Base-by-base conservation (phyloP, 2,113 vertebrate genomes). In the Centropus unirufus region DNA sequence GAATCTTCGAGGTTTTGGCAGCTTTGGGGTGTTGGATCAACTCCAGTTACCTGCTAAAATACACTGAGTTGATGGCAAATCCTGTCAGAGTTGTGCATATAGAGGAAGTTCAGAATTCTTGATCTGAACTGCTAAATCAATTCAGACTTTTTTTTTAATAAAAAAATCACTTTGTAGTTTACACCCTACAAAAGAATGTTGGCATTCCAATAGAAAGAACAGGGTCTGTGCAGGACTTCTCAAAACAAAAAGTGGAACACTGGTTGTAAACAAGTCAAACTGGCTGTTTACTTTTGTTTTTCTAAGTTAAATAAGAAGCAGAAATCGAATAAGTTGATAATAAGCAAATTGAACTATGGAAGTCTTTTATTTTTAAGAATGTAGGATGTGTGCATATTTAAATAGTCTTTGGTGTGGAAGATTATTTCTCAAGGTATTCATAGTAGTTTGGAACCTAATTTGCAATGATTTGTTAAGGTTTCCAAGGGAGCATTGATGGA, bases 141-240 rank as follows among this genome's bases (percentile, higher is more conserved):
- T 58, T 80, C 4, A 66, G 36, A 20, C 14, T 83, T 13, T 11
- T 55, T 30, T 30, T 55, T 26, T 17, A 47, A 44, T 11, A 19
- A 12, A 14, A 34, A 26, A 52, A 11, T 5, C 3, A 11, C 22
- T 83, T 92, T 27, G 15, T 93, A 70, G 90, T 93, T 77, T 74
- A 93, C 86, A 92, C 79, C 90, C 92, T 18, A 40, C 29, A 59
- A 57, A 96, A 92, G 72, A 95, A 93, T 94, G 94, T 36, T 93
- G 83, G 52, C 51, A 55, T 83, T 94, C 39, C 39, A 70, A 24
- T 32, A 59, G 88, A 80, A 94, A 83, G 46, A 2, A 3, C 39
- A 66, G 8, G 34, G 49, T 90, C 59, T 80, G 7, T 36, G 36
- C 44, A 83, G 52, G 47, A 67, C 55, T 77, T 70, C 26, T 44